Conservation (phyloP, 2,888 invertebrate genomes). For the Entomobrya proxima region DNA sequence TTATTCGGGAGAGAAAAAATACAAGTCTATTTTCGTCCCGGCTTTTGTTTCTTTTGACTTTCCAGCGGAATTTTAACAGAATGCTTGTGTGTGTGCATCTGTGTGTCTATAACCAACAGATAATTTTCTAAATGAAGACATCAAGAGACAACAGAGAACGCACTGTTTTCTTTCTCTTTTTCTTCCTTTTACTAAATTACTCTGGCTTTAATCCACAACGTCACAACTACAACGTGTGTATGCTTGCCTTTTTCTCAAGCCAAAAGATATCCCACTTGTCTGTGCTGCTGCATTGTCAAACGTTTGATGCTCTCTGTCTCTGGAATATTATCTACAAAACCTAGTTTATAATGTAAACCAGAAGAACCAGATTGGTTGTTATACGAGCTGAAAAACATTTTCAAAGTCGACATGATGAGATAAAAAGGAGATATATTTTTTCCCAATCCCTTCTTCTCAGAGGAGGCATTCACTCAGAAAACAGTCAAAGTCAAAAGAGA, state of each 20-base stretch:
- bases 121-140: slow-evolving; percentile 22
- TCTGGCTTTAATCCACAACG: background rate
- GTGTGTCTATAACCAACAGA: background rate
- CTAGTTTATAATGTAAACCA: background rate
- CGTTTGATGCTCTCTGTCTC: too few species aligned
- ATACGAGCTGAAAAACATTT: background rate
- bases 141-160: background rate
- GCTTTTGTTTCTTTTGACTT: slow-evolving; percentile 18
- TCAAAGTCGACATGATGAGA: slow-evolving; percentile 2
- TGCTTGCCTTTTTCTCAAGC: background rate
- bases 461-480: background rate
- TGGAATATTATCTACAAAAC: background rate
- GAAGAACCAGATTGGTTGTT: background rate
- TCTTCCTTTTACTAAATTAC: too few species aligned
- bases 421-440: background rate
- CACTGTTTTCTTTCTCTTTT: background rate
- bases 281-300: too few species aligned
- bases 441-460: background rate
- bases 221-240: background rate
- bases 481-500: background rate
- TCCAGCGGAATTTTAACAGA: too few species aligned
- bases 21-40: slow-evolving; percentile 59
- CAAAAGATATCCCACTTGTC: slow-evolving; percentile 23
- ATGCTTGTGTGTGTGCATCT: too few species aligned
- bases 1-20: background rate